Evolutionary conservation across 2,113 vertebrate genomes (phyloP).

Genomic region (Pluvialis apricaria): DNA sequence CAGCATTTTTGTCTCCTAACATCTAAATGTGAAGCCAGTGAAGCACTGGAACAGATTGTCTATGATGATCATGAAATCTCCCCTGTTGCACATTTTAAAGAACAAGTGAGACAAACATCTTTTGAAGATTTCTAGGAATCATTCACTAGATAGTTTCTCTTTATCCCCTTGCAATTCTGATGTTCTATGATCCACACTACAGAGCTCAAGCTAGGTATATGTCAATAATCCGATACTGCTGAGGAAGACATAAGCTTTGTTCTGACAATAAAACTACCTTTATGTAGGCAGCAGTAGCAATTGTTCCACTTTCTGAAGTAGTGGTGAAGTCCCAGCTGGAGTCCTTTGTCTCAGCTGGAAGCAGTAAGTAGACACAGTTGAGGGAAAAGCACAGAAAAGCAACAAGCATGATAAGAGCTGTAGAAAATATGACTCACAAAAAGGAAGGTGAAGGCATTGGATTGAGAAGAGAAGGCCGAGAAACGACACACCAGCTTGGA

Average conservation of each 20-base stretch:
- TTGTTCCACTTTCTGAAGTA: background rate
- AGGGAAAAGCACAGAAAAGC: background rate
- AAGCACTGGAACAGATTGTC: background rate
- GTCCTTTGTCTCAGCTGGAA: background rate
- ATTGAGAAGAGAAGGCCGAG: background rate
- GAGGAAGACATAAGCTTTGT: background rate
- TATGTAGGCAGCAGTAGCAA: background rate
- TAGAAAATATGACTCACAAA: background rate
- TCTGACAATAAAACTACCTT: background rate
- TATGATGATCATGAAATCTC: background rate
- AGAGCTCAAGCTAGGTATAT: background rate
- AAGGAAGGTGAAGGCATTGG: background rate
- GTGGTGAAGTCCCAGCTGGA: background rate
- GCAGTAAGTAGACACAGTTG: background rate
- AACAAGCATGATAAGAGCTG: background rate
- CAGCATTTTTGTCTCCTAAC: background rate
- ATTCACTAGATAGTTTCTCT: background rate
- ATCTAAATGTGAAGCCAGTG: background rate
- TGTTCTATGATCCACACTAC: background rate
- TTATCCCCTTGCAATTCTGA: background rate
- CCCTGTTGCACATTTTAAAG: background rate
- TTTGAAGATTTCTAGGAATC: background rate
- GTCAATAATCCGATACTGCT: background rate
- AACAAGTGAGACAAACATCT: background rate
- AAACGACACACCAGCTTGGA: background rate